Base-by-base conservation (phyloP, 2,888 invertebrate genomes). In the Tetheella fluctuosa region DNA sequence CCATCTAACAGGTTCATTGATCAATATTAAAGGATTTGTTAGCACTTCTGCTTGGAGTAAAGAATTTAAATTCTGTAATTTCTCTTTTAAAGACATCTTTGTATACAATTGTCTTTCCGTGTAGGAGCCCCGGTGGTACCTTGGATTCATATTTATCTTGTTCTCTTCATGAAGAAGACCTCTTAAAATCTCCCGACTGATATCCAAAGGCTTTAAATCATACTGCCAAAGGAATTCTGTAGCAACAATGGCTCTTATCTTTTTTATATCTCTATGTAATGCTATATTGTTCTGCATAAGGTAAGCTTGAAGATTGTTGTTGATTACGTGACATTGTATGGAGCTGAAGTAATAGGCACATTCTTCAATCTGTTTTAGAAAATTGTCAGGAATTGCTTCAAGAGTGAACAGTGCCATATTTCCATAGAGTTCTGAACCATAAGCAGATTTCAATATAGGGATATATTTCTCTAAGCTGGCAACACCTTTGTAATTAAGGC, bases 311-410 rank as follows among this genome's bases (percentile, higher is more conserved):
- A 97, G 94, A 76, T 97, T 97, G 61, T 94, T 91, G 69, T 94
- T 90, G 56, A 97, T 97, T 0, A 95, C 95, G 68, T 93, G 87
- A 62, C 95, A 94, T 83, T 97, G 97, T 61, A 94, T 92, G 42
- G 93, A 89, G 86, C 95, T 95, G 77, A 96, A 97, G 71, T 94
- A 94, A 54, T 93, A 81, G 0, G 95, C 94, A 76, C 96, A 96
- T 13, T 94, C 89, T 60, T 94, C 90, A 8, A 97, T 86, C 81
- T 96, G 95, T 25, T 92, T 82, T 1, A 97, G 71, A 77, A 97
- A 97, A 48, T 87, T 82, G 0, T 89, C 79, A 0, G 96, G 95
- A 58, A 97, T 94, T 28, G 89, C 85, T 3, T 91, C 81, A 25
- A 94, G 81, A 0, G 94, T 85, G 76, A 97, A 96, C 78, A 97